phyloP scores from a whole-genome alignment of 2,888 invertebrate species.

The Helicoverpa assulta region DNA sequence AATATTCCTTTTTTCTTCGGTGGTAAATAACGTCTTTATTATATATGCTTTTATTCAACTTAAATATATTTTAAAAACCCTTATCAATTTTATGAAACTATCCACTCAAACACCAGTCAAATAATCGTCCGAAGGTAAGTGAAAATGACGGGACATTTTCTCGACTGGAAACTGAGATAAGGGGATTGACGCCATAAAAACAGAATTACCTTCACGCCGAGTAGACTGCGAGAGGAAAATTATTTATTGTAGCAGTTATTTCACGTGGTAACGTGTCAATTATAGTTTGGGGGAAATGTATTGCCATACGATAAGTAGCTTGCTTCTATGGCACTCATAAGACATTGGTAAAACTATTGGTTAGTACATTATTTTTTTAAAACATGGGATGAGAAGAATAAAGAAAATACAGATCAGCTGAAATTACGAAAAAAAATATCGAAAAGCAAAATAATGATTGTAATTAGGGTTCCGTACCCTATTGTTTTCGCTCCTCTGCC shows the following conservation, averaged over 20 bases:
- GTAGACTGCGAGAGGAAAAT: conserved; percentile 61
- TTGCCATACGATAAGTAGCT: background rate
- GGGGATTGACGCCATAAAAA: conserved; percentile 84
- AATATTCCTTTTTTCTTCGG: too few relatives aligned
- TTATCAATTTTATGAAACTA: background rate
- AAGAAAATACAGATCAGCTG: too few relatives aligned
- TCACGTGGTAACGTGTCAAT: conserved; percentile 28
- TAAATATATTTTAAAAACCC: too few relatives aligned
- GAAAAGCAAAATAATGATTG: too few relatives aligned
- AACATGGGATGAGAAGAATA: too few relatives aligned
- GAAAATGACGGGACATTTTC: conserved; percentile 62
- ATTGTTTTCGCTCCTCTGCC: too few relatives aligned
- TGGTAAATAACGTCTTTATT: too few relatives aligned
- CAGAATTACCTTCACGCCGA: conserved; percentile 64
- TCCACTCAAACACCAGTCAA: conserved; percentile 1
- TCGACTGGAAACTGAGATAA: conserved; percentile 84
- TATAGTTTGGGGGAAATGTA: conserved; percentile 10
- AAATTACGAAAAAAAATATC: too few relatives aligned
- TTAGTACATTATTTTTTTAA: too few relatives aligned
- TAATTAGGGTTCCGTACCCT: too few relatives aligned
- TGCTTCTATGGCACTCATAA: background rate
- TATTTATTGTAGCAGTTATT: conserved; percentile 45
- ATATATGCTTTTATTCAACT: too few relatives aligned
- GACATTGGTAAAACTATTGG: background rate
- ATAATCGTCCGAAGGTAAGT: conserved; percentile 29